Base-by-base conservation (phyloP, 2,113 vertebrate species). In the Harpagus bidentatus region DNA sequence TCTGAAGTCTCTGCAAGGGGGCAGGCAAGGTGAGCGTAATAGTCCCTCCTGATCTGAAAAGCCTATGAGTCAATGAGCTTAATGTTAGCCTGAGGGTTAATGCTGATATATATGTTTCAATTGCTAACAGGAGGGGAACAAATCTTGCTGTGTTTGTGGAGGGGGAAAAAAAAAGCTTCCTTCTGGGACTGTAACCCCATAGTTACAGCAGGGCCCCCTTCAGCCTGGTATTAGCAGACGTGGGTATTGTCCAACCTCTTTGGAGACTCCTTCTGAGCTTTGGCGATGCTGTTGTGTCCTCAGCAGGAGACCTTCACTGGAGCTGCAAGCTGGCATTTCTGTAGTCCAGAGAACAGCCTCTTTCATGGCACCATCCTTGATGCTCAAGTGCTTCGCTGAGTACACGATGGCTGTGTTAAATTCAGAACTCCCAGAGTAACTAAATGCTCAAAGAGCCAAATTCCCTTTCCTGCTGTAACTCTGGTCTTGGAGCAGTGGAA, bases 1-100 rank as follows among this genome's bases (percentile, higher is more conserved):
- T 89, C 81, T 28, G 23, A 48, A 26, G 91, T 58, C 66, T 93
- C 26, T 72, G 76, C 55, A 11, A 82, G 66, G 90, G 92, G 72
- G 80, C 93, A 97, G 86, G 23, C 83, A 91, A 93, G 94, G 94
- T 95, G 81, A 95, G 62, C 5, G 0, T 42, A 81, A 4, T 48
- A 56, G 42, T 40, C 72, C 72, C 77, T 96, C 61, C 94, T 71
- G 59, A 94, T 86, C 34, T 59, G 43, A 74, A 84, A 26, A 87
- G 45, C 61, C 78, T 74, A 21, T 91, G 95, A 95, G 86, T 95
- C 95, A 95, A 58, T 19, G 83, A 93, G 86, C 77, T 76, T 4
- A 53, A 19, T 12, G 36, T 11, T 61, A 74, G 91, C 95, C 95
- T 9, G 7, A 76, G 95, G 94, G 38, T 43, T 87, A 89, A 38